These are phyloP conservation scores for Leiothrix lutea DNA, from an alignment of 2,113 vertebrate species.

Conservation along the genomic window DNA sequence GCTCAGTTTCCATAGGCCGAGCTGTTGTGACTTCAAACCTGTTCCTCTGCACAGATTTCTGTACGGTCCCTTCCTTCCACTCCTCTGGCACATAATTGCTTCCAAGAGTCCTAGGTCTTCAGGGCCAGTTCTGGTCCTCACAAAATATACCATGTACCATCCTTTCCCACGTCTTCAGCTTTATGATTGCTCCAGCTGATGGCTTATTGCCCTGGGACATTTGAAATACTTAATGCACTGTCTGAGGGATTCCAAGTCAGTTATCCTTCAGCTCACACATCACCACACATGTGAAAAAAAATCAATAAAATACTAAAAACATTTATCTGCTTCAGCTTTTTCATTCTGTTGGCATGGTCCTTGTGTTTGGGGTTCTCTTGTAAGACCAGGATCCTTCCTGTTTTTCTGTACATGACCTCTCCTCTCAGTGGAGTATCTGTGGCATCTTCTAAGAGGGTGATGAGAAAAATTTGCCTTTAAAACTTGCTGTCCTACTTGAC, in stretches of 20 bases:
- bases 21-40: neutral
- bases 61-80: neutral
- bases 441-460: neutral
- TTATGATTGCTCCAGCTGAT: neutral
- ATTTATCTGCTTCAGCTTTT: neutral
- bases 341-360: neutral
- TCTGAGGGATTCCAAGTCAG: neutral
- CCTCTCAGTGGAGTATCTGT: neutral
- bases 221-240: neutral
- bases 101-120: neutral
- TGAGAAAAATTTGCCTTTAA: slow-evolving; percentile 13
- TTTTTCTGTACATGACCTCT: neutral
- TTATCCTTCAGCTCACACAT: neutral
- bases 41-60: neutral
- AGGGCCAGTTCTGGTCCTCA: neutral
- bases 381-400: neutral
- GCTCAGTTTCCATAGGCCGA: neutral
- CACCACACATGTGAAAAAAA: neutral
- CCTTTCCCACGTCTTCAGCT: neutral
- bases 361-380: neutral
- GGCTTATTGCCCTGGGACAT: neutral
- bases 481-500: slow-evolving; percentile 24
- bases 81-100: neutral
- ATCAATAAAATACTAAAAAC: neutral
- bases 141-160: neutral